Evolutionary conservation across 2,113 vertebrate genomes (phyloP), one percentile per base, ranked within the genome.

Genomic region (Apodemus speciosus): DNA sequence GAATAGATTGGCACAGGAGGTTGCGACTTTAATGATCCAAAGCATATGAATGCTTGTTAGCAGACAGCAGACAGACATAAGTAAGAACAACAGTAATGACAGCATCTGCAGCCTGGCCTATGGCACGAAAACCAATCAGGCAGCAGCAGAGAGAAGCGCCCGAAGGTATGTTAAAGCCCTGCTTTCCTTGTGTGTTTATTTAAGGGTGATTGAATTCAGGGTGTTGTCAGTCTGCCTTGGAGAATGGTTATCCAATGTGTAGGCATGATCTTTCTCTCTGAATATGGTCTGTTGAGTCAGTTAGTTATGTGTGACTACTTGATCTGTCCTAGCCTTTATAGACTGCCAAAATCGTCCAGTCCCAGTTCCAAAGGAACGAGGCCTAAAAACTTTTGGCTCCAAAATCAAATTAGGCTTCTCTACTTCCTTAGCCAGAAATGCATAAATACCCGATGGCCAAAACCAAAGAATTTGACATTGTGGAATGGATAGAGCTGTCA

Each of bases 331-430:
- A 96, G 96, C 96, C 97, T 98, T 97, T 96, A 97, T 62, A 91
- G 85, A 96, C 94, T 98, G 97, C 98, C 98, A 98, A 96, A 77
- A 97, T 93, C 0, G 46, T 95, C 32, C 84, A 95, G 96, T 97
- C 97, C 97, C 97, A 97, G 96, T 97, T 98, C 92, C 95, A 92
- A 38, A 97, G 97, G 97, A 98, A 96, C 92, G 2, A 90, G 97
- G 98, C 98, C 88, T 97, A 97, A 97, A 98, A 98, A 93, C 94
- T 97, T 97, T 97, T 98, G 98, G 98, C 97, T 98, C 92, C 76
- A 79, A 89, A 97, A 97, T 51, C 89, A 97, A 97, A 98, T 98
- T 96, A 97, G 95, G 94, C 96, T 98, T 98, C 95, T 94, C 96
- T 97, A 91, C 90, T 97, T 85, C 56, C 14, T 46, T 35, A 95